phyloP scores from a whole-genome alignment of 2,888 invertebrate species.

The Agrypnus murinus region DNA sequence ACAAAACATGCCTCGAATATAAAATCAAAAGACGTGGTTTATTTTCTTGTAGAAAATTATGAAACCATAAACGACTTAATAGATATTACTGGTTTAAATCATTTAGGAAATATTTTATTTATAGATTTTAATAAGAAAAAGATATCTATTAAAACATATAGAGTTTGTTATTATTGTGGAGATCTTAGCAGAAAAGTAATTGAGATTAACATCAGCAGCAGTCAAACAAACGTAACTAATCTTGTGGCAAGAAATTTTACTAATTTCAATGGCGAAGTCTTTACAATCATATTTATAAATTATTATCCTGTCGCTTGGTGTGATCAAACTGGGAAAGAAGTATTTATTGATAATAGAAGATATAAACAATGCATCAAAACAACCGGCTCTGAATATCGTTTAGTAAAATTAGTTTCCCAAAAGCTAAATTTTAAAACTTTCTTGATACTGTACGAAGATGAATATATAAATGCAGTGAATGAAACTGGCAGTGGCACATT shows the following conservation, averaged over 20 bases:
- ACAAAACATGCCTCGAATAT: neutral
- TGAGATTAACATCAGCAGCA: neutral
- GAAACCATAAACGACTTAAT: neutral
- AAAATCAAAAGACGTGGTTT: neutral
- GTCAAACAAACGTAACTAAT: neutral
- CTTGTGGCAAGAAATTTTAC: neutral
- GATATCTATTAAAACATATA: neutral
- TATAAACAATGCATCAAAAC: constrained; percentile 2
- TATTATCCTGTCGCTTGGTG: constrained; percentile 37
- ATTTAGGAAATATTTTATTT: constrained; percentile 9
- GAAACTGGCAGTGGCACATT: constrained; percentile 18
- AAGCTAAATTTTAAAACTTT: constrained; percentile 26
- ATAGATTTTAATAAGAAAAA: neutral
- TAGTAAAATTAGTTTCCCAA: constrained; percentile 3
- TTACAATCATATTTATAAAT: constrained; percentile 29
- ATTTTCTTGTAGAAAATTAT: neutral
- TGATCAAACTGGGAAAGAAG: neutral
- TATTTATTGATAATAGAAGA: neutral
- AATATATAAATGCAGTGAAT: constrained; percentile 26
- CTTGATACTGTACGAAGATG: constrained; percentile 2
- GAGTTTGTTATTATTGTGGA: constrained; percentile 12
- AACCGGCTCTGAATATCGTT: constrained; percentile 22
- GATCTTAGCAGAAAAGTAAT: neutral
- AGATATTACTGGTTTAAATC: neutral
- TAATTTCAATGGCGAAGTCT: constrained; percentile 23